These are phyloP conservation scores for Potamarius usumacintae DNA, from an alignment of 2,113 vertebrate species.

Conservation along the genomic window DNA sequence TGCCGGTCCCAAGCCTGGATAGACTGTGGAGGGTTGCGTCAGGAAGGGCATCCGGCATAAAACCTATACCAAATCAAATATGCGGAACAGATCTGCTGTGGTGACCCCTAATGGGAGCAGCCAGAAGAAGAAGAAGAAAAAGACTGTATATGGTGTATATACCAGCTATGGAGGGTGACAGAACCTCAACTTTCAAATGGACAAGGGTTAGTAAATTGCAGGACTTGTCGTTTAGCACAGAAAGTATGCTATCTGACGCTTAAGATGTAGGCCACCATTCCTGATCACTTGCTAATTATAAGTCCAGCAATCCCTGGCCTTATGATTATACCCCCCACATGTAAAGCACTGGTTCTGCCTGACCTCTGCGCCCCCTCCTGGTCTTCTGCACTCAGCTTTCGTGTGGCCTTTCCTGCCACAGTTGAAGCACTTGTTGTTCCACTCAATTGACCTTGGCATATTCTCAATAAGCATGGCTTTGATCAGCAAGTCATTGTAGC, in stretches of 20 bases:
- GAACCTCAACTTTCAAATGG: not conserved
- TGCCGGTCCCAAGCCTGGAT: too few species aligned
- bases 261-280: not conserved
- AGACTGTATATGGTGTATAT: not conserved
- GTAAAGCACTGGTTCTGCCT: not conserved
- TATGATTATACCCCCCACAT: slow-evolving; percentile 7
- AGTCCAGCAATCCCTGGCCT: not conserved
- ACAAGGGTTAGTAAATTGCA: not conserved
- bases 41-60: too few species aligned
- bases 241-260: not conserved
- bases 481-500: not conserved
- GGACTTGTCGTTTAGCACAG: not conserved
- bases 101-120: too few species aligned
- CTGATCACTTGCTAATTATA: not conserved
- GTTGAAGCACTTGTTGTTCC: not conserved
- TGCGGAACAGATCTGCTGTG: too few species aligned
- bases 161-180: not conserved
- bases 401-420: not conserved
- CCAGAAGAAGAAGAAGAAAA: too few species aligned
- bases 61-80: too few species aligned
- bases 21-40: too few species aligned
- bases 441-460: not conserved
- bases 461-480: not conserved
- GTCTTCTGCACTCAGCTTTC: not conserved
- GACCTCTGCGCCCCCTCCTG: slow-evolving; percentile 8